Evolutionary conservation across 2,797 vertebrate genomes (phyloP), one percentile per base, ranked within the genome.

Genomic region (Taeniopygia guttata): DNA sequence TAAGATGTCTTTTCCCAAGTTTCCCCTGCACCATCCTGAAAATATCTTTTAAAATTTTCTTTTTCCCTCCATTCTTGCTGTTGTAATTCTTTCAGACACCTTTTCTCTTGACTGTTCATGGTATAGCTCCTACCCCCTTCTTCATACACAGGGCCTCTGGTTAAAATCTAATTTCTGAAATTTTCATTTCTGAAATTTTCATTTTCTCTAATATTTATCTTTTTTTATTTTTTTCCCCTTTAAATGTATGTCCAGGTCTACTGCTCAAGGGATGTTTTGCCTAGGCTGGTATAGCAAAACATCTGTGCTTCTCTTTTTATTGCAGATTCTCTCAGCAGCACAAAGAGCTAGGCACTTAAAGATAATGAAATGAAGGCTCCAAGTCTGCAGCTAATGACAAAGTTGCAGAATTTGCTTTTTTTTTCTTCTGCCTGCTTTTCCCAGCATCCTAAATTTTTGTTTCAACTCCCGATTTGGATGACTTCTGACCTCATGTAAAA

Each of bases 281-380:
- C 56, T 72, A 82, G 63, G 16, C 49, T 93, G 49, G 3, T 51
- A 42, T 16, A 74, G 62, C 52, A 93, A 84, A 87, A 72, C 82
- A 92, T 89, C 54, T 93, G 87, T 83, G 51, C 56, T 75, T 64
- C 45, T 73, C 38, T 81, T 95, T 87, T 91, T 81, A 94, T 87
- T 87, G 75, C 13, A 1, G 12, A 59, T 64, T 69, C 25, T 92
- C 52, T 70, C 5, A 0, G 77, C 48, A 84, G 38, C 5, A 4
- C 69, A 66, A 93, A 82, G n/a, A 69, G 13, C 55, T 68, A 91
- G 56, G 43, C 77, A 69, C 52, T 88, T 95, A 84, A 56, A 82
- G 66, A 94, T 88, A 89, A 92, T 91, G 64, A 94, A 92, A 68
- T 62, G 54, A 93, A 92, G 52, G 16, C 36, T 96, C 58, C 0